These are phyloP conservation scores for Drosophila nannoptera DNA, from an alignment of 1,140 invertebrate species.

Conservation along the genomic window DNA sequence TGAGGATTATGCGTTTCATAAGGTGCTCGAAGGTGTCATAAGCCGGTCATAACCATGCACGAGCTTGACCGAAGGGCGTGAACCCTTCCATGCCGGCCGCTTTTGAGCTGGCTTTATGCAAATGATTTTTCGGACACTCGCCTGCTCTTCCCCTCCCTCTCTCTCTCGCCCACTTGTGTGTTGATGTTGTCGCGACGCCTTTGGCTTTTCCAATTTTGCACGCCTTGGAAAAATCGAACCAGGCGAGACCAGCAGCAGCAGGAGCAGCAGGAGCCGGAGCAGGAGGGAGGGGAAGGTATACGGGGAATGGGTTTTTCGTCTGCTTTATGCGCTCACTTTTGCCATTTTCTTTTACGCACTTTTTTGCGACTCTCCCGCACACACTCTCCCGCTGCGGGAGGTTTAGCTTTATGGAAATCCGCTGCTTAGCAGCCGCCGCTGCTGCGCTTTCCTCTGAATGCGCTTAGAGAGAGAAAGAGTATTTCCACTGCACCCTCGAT, in stretches of 20 bases:
- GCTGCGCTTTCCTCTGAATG: too few species aligned
- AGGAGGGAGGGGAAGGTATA: not conserved
- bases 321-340: not conserved
- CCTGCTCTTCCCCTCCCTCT: not conserved
- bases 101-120: conserved; percentile 61
- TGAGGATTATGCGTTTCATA: conserved; percentile 35
- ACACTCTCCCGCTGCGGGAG: not conserved
- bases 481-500: not conserved
- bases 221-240: conserved; percentile 15
- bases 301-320: not conserved
- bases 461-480: conserved; percentile 21
- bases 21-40: conserved; percentile 46
- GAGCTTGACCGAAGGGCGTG: conserved; percentile 46
- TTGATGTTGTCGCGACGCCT: conserved; percentile 44
- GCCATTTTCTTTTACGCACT: not conserved
- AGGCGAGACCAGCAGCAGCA: not conserved
- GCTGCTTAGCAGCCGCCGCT: too few species aligned
- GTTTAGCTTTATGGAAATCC: too few species aligned
- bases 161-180: conserved; percentile 29
- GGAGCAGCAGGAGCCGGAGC: not conserved
- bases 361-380: not conserved
- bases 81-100: conserved; percentile 1
- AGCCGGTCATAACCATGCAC: conserved; percentile 65
- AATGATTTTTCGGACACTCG: conserved; percentile 51
- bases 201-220: conserved; percentile 22